Evolutionary conservation across 2,797 vertebrate species (phyloP).

Genomic region (Australoheros facetus): DNA sequence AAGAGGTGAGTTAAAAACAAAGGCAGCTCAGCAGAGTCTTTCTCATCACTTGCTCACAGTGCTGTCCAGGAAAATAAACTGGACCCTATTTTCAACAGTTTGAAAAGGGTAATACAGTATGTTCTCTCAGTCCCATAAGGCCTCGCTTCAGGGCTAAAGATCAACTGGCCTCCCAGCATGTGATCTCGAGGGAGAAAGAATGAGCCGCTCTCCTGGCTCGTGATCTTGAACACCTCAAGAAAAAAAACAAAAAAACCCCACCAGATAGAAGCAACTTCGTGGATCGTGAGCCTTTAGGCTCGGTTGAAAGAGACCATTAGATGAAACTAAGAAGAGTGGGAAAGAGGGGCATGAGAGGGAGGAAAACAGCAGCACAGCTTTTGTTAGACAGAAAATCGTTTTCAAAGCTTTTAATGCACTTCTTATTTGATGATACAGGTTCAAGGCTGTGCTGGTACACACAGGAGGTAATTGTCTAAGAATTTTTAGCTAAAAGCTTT

Average conservation of each 20-base stretch:
- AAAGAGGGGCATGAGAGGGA: constrained; percentile 33
- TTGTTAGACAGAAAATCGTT: constrained; percentile 8
- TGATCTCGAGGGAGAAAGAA: constrained; percentile 48
- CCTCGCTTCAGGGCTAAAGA: constrained; percentile 40
- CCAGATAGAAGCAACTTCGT: constrained; percentile 23
- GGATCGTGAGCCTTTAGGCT: constrained; percentile 27
- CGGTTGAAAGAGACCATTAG: constrained; percentile 44
- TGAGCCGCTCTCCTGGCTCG: constrained; percentile 18
- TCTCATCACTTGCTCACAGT: background rate
- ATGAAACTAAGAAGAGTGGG: constrained; percentile 15
- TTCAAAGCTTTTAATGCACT: background rate
- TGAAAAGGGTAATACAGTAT: constrained; percentile 24
- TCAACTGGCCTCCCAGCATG: constrained; percentile 42
- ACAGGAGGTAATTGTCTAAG: background rate
- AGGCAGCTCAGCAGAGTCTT: constrained; percentile 14
- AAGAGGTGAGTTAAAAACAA: background rate
- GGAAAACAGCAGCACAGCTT: constrained; percentile 8
- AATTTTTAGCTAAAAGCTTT: background rate
- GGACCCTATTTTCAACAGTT: constrained; percentile 16
- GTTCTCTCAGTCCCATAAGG: constrained; percentile 28
- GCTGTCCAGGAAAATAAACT: constrained; percentile 34
- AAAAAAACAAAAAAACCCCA: constrained; percentile 6
- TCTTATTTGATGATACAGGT: background rate
- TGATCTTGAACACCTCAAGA: constrained; percentile 1
- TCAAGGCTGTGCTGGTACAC: constrained; percentile 13